A percentile compares a stretch with the other conserved stretches of the same genome.
These are phyloP conservation scores for Neuroterus valhalla DNA, from an alignment of 1,140 invertebrate species.

Conservation along the genomic window DNA sequence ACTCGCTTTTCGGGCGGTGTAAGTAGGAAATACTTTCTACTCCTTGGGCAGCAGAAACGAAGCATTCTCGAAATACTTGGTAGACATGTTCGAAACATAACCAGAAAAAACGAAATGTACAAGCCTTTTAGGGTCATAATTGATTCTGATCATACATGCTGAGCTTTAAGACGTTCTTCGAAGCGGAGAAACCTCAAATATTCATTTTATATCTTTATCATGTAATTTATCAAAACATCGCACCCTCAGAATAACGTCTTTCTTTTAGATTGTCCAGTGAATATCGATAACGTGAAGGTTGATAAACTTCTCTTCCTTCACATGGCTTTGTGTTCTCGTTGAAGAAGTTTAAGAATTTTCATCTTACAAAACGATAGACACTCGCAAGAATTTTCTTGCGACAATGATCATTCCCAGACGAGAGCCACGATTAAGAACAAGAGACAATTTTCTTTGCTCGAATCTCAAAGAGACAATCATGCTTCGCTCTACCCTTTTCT, in stretches of 20 bases:
- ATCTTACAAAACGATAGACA: background rate
- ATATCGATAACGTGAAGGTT: background rate
- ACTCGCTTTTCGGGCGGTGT: no score
- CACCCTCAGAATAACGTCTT: background rate
- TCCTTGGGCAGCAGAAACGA: no score
- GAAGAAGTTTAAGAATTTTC: background rate
- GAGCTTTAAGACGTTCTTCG: no score
- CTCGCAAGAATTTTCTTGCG: background rate
- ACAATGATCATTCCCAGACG: background rate
- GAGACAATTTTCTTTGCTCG: constrained; percentile 43
- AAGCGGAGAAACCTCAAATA: background rate
- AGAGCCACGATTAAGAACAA: constrained; percentile 9
- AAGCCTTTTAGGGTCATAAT: no score
- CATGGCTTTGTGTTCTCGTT: background rate
- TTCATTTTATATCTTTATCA: background rate
- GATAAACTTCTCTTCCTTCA: background rate
- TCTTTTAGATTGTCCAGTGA: constrained; percentile 20
- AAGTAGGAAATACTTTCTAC: no score
- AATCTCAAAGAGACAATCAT: constrained; percentile 45
- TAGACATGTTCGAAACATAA: no score
- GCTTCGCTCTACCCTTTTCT: constrained; percentile 45
- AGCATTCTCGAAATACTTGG: no score
- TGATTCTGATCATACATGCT: no score
- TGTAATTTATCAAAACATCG: background rate
- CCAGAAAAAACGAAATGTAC: no score